Evolutionary conservation across 2,113 vertebrate species (phyloP).

Genomic region (Hemichromis elongatus): DNA sequence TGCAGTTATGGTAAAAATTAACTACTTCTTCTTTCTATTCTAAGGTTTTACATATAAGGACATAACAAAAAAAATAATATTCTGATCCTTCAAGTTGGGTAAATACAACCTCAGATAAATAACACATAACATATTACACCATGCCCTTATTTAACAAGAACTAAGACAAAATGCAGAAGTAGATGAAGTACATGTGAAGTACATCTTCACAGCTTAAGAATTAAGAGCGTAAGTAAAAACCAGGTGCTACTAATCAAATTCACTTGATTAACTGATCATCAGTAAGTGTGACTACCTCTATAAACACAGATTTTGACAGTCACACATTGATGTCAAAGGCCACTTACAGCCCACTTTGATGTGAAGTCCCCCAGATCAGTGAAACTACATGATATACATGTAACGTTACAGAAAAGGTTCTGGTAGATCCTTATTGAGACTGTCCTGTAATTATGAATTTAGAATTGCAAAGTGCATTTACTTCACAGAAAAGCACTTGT

Average conservation of each 20-base stretch:
- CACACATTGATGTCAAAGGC: too few species aligned
- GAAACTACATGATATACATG: background rate
- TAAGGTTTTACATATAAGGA: background rate
- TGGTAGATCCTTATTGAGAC: background rate
- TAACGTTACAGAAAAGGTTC: background rate
- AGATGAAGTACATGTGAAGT: background rate
- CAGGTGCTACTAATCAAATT: too few species aligned
- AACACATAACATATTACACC: background rate
- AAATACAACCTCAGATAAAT: background rate
- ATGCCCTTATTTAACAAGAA: background rate
- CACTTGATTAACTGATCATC: too few species aligned
- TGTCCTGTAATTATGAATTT: background rate
- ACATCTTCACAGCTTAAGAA: background rate
- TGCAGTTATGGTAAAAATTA: background rate
- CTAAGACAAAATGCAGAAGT: background rate
- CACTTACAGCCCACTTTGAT: too few species aligned
- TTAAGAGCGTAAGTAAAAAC: background rate
- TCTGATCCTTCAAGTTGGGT: background rate
- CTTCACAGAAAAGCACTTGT: background rate
- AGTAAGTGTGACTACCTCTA: background rate
- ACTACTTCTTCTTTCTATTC: background rate
- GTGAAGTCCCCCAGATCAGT: too few species aligned
- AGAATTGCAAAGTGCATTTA: background rate
- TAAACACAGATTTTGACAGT: background rate
- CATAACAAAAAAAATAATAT: background rate